Base-by-base conservation (phyloP, 2,113 vertebrate genomes). In the Lucifuga dentata region DNA sequence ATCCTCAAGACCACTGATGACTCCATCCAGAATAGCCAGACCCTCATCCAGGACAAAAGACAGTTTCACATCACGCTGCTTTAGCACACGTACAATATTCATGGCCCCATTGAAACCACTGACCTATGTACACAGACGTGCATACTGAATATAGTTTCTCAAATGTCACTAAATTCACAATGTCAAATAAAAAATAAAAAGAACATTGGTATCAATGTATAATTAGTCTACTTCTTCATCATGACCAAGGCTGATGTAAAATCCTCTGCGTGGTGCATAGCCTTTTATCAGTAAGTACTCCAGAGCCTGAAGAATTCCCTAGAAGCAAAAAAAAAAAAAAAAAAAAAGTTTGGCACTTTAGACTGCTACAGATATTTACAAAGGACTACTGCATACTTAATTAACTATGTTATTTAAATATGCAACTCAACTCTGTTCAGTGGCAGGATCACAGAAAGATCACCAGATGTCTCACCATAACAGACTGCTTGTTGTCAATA, bases 301-400 rank as follows among this genome's bases (percentile, higher is more conserved):
- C 84, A 99, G 71, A 0, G 95, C 95, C 58, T 98, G 95, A 44
- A 99, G 92, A 76, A 96, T 95, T 44, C 92, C 96, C 97, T 99
- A 75, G 11, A 79, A 43, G 12, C 48, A 51, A 46, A 60, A 13
- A 20, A 60, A 33, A 68, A 5, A 7, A 29, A 29, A 7, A 3
- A 29, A 3, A 5, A 29, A 7, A 3, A 29, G 26, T 29, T 29
- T n/a, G n/a, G n/a, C n/a, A n/a, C 3, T 29, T 29, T 29, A 29
- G 3, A 29, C 7, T 29, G 26, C n/a, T n/a, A 29, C 26, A 29
- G 3, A 29, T 29, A 29, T 29, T 29, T 29, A 7, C 26, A 5
- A 29, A 29, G 26, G 7, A 29, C 7, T 29, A 29, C n/a, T n/a
- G n/a, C n/a, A n/a, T n/a, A n/a, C n/a, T n/a, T n/a, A n/a, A n/a